These are phyloP conservation scores for Tympanoctomys barrerae DNA, from an alignment of 2,797 vertebrate species.

Conservation along the genomic window DNA sequence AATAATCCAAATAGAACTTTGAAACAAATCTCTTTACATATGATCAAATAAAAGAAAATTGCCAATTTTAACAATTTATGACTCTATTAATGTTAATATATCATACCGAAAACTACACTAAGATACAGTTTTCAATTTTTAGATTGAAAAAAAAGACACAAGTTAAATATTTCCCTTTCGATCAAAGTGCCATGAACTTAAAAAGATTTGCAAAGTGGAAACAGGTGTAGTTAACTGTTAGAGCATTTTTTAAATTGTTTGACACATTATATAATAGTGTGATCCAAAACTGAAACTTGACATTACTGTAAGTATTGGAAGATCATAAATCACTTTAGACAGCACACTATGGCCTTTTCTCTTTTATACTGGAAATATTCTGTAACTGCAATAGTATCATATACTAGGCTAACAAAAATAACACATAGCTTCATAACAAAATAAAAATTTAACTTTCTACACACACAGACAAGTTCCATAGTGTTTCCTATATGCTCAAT, in stretches of 20 bases:
- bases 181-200: constrained; percentile 86
- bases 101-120: constrained; percentile 52
- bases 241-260: constrained; percentile 86
- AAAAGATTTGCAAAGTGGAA: constrained; percentile 88
- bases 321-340: constrained; percentile 90
- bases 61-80: constrained; percentile 57
- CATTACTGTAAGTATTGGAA: constrained; percentile 86
- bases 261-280: constrained; percentile 87
- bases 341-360: constrained; percentile 79
- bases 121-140: constrained; percentile 81
- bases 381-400: constrained; percentile 78
- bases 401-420: constrained; percentile 63
- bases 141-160: constrained; percentile 82
- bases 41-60: constrained; percentile 66
- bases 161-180: constrained; percentile 84
- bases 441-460: constrained; percentile 44
- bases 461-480: background rate
- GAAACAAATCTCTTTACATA: constrained; percentile 49
- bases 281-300: constrained; percentile 86
- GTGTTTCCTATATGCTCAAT: background rate
- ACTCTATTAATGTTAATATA: constrained; percentile 55
- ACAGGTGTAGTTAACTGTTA: constrained; percentile 89
- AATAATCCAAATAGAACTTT: constrained; percentile 65
- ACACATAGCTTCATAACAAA: constrained; percentile 29
- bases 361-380: constrained; percentile 80